phyloP scores from a whole-genome alignment of 2,888 invertebrate genomes.

The Archips xylosteana region DNA sequence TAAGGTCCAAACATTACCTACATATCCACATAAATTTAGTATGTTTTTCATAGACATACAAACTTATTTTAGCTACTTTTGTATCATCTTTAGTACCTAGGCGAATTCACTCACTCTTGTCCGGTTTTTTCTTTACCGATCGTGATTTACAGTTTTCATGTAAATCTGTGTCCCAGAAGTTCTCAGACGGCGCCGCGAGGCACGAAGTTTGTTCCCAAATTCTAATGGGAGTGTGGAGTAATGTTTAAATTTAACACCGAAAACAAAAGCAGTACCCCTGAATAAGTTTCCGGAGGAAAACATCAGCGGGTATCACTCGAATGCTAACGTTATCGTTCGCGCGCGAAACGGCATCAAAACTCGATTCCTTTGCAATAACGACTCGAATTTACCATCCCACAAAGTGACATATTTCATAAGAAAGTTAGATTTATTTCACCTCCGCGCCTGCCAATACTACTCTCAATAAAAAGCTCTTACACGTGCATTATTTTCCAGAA shows the following conservation, averaged over 20 bases:
- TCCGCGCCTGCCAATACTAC: constrained; percentile 43
- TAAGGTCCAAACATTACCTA: no score
- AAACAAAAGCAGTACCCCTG: constrained; percentile 16
- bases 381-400: constrained; percentile 22
- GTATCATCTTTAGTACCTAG: no score
- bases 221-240: constrained; percentile 24
- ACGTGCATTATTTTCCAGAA: constrained; percentile 40
- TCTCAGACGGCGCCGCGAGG: constrained; percentile 17
- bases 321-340: constrained; percentile 10
- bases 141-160: constrained; percentile 61
- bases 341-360: constrained; percentile 13
- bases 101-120: no score
- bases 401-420: constrained; percentile 36
- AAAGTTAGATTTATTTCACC: constrained; percentile 50
- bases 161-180: constrained; percentile 58
- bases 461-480: constrained; percentile 47
- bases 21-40: no score
- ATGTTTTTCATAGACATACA: no score
- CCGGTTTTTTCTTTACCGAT: constrained; percentile 59
- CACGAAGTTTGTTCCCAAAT: constrained; percentile 33
- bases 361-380: constrained; percentile 20
- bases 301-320: neutral
- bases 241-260: constrained; percentile 13
- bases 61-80: no score
- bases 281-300: neutral